These are phyloP conservation scores for Lutjanus argentimaculatus DNA, from an alignment of 2,797 vertebrate species.

Conservation along the genomic window DNA sequence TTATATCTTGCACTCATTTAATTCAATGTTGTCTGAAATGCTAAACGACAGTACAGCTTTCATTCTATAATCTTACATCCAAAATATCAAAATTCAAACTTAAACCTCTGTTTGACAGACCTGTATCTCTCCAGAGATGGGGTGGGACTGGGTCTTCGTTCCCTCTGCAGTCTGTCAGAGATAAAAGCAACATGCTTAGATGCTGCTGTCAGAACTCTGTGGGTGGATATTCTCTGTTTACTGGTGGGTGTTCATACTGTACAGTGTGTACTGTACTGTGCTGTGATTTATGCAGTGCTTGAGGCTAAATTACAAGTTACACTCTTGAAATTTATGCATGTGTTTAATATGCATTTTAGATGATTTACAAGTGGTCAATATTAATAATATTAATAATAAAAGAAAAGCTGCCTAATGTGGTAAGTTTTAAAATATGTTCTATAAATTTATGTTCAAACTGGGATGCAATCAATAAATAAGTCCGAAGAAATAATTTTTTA, in stretches of 20 bases:
- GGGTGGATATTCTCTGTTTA: slow-evolving; percentile 25
- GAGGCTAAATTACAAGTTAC: slow-evolving; percentile 24
- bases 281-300: slow-evolving; percentile 21
- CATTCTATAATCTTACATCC: background rate
- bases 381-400: background rate
- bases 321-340: background rate
- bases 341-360: slow-evolving; percentile 12
- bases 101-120: slow-evolving; percentile 83
- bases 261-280: slow-evolving; percentile 22
- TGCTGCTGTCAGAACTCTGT: slow-evolving; percentile 16
- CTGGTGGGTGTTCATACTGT: slow-evolving; percentile 46
- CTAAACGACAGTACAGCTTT: background rate
- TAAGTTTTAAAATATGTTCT: background rate
- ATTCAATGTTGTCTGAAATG: background rate
- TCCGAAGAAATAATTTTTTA: background rate
- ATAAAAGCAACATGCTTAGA: slow-evolving; percentile 54
- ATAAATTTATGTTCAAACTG: background rate
- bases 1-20: background rate
- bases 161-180: slow-evolving; percentile 88
- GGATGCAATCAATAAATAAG: background rate
- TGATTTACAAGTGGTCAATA: background rate
- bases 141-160: slow-evolving; percentile 89
- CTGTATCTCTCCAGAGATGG: slow-evolving; percentile 98
- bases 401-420: background rate
- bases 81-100: background rate